Percentiles rank a stretch among this genome's conserved stretches.
Conservation (phyloP, 2,113 vertebrate genomes). For the Nicator chloris region DNA sequence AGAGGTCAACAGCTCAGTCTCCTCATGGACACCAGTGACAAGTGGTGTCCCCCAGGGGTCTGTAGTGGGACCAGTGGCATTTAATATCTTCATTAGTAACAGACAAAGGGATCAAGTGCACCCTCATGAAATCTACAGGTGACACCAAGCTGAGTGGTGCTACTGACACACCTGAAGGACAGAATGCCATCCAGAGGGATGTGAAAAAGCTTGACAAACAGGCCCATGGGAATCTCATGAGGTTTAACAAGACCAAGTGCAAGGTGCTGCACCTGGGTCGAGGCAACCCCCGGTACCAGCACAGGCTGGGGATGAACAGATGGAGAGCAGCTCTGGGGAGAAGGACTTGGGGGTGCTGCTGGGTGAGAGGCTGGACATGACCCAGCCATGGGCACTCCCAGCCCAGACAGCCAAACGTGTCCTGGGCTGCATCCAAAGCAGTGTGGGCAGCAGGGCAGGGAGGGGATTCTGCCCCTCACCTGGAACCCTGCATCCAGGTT, state of each 20-base stretch:
- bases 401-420: background rate
- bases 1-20: background rate
- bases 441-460: background rate
- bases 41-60: background rate
- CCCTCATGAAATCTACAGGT: background rate
- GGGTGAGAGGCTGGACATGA: background rate
- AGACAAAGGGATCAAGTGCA: background rate
- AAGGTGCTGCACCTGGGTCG: fast-evolving
- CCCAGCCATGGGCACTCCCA: background rate
- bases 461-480: background rate
- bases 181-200: background rate
- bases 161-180: background rate
- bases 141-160: background rate
- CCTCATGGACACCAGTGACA: no score
- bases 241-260: background rate
- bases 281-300: fast-evolving
- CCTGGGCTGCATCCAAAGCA: background rate
- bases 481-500: background rate
- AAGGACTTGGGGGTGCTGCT: background rate
- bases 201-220: fast-evolving
- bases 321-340: fast-evolving
- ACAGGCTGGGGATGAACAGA: background rate
- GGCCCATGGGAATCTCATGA: fast-evolving
- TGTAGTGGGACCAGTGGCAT: background rate
- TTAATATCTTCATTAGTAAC: background rate